Evolutionary conservation across 2,888 invertebrate genomes (phyloP), one percentile per base, ranked within the genome.

Genomic region (Marasmarcha lunaedactyla): DNA sequence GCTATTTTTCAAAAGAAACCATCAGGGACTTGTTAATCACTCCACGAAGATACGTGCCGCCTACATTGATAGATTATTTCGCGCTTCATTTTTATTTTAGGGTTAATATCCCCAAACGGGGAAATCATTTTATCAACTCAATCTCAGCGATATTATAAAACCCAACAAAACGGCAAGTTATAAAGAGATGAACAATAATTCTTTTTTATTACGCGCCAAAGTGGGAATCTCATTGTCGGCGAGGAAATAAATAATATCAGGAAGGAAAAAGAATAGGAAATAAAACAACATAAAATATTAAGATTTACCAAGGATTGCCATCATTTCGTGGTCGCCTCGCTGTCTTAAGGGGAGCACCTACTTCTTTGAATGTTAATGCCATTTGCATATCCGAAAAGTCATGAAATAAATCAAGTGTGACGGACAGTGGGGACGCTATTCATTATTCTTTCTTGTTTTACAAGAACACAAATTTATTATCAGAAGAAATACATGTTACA

Each of bases 271-370:
- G 71, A 74, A 74, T 74, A 71, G 71, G 71, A 74, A 79, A 79
- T 78, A 79, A 78, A 77, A 79, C 79, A 79, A 79, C 77, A 79
- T 78, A 74, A 83, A 83, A 79, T 81, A 83, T 81, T 79, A 81
- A 83, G 78, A 81, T 81, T 79, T 76, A 73, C 73, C 74, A 74
- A 63, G 77, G 78, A 81, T 81, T 81, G 81, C 76, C 77, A 74
- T 81, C 77, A 78, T 81, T 78, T 64, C 69, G 81, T 61, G 79
- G 81, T 72, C 65, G 72, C 62, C 62, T 59, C 61, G 67, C 71
- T 71, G 77, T 76, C 69, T 71, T 73, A 69, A 64, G 64, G 71
- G 71, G 70, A 58, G 66, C 73, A 71, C 74, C 68, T 69, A 68
- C 69, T 59, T 81, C 79, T 81, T 78, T 78, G 79, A 76, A 81